These are phyloP conservation scores for Lobophora halterata DNA, from an alignment of 2,888 invertebrate species.

Conservation along the genomic window DNA sequence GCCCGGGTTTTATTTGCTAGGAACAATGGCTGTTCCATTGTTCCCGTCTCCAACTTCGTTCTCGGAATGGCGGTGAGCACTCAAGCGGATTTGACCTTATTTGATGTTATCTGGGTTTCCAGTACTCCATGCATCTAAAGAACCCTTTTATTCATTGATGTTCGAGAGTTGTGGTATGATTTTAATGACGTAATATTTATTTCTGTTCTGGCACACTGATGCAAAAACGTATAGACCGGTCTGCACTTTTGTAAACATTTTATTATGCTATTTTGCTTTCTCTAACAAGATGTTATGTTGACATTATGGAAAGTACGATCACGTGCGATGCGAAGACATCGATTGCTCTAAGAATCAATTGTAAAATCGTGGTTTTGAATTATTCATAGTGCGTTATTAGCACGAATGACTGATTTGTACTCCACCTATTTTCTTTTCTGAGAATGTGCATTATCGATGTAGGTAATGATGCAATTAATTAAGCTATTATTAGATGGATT, in stretches of 20 bases:
- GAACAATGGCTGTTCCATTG: conserved; percentile 42
- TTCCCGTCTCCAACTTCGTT: conserved; percentile 32
- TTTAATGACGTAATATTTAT: conserved; percentile 25
- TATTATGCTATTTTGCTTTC: conserved; percentile 13
- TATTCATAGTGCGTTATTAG: conserved; percentile 59
- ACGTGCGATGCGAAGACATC: conserved; percentile 34
- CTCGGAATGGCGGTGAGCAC: conserved; percentile 18
- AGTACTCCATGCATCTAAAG: conserved; percentile 18
- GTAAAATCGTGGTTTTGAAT: conserved; percentile 53
- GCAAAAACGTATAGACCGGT: conserved; percentile 17
- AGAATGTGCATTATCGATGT: conserved; percentile 39
- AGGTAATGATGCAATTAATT: conserved; percentile 20
- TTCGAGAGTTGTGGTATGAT: no score
- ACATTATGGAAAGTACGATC: conserved; percentile 51
- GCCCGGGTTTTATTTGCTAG: conserved; percentile 38
- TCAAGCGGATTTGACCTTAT: conserved; percentile 23
- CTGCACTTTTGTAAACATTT: conserved; percentile 20
- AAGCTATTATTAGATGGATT: not conserved
- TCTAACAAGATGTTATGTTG: conserved; percentile 30
- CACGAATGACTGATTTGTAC: conserved; percentile 43
- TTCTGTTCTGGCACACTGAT: conserved; percentile 28
- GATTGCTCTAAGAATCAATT: conserved; percentile 48
- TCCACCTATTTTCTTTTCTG: conserved; percentile 60
- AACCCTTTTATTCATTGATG: conserved; percentile 5
- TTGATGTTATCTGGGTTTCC: conserved; percentile 23